phyloP scores from a whole-genome alignment of 2,888 invertebrate genomes.

The Schrankia costaestrigalis region DNA sequence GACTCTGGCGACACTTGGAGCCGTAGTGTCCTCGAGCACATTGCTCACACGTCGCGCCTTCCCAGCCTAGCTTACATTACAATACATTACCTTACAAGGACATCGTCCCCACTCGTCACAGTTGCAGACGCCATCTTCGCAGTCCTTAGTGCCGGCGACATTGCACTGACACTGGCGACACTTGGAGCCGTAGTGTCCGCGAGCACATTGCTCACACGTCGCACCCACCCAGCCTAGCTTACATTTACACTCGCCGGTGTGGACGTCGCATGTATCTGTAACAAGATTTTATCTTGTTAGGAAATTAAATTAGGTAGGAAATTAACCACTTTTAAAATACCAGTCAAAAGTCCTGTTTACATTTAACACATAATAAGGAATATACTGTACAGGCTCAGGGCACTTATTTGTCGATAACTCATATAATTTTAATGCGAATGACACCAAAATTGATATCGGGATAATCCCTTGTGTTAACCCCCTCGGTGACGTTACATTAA shows the following conservation, averaged over 20 bases:
- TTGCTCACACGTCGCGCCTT: slow-evolving; percentile 87
- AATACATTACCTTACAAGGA: too few species aligned
- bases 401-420: too few species aligned
- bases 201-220: slow-evolving; percentile 90
- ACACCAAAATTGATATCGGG: too few species aligned
- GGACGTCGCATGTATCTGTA: slow-evolving; percentile 84
- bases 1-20: slow-evolving; percentile 91
- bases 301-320: too few species aligned
- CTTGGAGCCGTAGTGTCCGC: slow-evolving; percentile 93
- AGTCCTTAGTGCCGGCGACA: slow-evolving; percentile 83
- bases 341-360: too few species aligned
- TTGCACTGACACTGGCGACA: slow-evolving; percentile 93
- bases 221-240: slow-evolving; percentile 87
- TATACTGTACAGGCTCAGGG: too few species aligned
- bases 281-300: too few species aligned
- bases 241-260: slow-evolving; percentile 88
- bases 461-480: too few species aligned
- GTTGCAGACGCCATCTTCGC: slow-evolving; percentile 82
- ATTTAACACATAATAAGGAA: too few species aligned
- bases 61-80: slow-evolving; percentile 88
- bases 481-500: too few species aligned
- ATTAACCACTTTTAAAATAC: too few species aligned
- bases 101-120: slow-evolving; percentile 90
- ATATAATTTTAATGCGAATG: too few species aligned
- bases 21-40: slow-evolving; percentile 94